Conservation (phyloP, 2,888 invertebrate species). For the Onthophagus sagittarius region DNA sequence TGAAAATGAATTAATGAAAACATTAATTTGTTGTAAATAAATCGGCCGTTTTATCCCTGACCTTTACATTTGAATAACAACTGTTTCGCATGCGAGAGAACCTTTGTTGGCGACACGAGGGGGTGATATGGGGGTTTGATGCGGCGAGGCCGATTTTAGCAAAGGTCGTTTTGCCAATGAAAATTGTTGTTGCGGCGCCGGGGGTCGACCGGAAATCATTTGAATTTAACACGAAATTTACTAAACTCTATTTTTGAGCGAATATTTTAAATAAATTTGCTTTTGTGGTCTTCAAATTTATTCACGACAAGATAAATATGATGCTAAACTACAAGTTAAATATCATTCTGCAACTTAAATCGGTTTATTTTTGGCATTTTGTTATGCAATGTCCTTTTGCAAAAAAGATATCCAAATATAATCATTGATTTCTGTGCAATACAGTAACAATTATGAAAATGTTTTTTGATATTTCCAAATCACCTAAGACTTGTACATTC, state of each 20-base stretch:
- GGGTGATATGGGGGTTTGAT: neutral
- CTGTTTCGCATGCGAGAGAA: constrained; percentile 5
- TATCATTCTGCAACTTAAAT: too few species aligned
- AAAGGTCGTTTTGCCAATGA: neutral
- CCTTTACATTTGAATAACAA: constrained; percentile 8
- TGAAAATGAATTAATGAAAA: too few species aligned
- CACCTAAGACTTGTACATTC: too few species aligned
- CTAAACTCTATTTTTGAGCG: neutral
- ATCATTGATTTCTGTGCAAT: too few species aligned
- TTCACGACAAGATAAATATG: too few species aligned
- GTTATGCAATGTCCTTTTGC: too few species aligned
- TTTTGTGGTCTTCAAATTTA: too few species aligned
- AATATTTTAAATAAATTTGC: neutral
- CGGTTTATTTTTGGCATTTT: too few species aligned
- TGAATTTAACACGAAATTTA: neutral
- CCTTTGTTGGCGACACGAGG: neutral
- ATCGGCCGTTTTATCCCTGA: constrained; percentile 1
- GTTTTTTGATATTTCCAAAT: too few species aligned
- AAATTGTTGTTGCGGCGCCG: neutral
- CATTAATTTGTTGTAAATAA: neutral
- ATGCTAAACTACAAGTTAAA: too few species aligned
- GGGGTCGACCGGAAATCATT: neutral
- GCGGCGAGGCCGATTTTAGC: neutral
- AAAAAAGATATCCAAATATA: too few species aligned
- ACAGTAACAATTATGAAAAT: too few species aligned